Evolutionary conservation across 1,140 invertebrate genomes (phyloP).

Genomic region (Microplitis demolitor): DNA sequence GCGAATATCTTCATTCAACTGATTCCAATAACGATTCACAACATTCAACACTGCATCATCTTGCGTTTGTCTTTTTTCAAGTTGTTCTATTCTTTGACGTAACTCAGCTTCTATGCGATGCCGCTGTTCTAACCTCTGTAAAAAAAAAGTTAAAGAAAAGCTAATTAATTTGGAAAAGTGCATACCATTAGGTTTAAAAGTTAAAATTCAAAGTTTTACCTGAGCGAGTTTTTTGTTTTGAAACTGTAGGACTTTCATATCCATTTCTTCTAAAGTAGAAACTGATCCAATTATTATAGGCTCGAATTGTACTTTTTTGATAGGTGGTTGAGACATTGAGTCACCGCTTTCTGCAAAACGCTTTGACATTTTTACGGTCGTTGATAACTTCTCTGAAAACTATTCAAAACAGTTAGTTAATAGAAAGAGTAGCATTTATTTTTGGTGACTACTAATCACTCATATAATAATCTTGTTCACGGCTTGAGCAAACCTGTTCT

Average conservation of each 20-base stretch:
- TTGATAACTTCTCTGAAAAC: background rate
- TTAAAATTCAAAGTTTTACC: constrained; percentile 47
- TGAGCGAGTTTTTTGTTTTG: constrained; percentile 97
- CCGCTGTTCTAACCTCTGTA: constrained; percentile 84
- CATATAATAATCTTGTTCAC: too few relatives aligned
- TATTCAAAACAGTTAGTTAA: too few relatives aligned
- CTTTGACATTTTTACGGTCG: constrained; percentile 70
- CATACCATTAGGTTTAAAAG: constrained; percentile 7
- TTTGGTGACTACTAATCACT: too few relatives aligned
- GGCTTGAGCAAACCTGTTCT: too few relatives aligned
- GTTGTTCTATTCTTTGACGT: constrained; percentile 90
- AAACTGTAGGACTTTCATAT: constrained; percentile 95
- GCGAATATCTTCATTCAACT: constrained; percentile 95
- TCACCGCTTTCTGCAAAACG: constrained; percentile 69
- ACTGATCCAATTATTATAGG: constrained; percentile 90
- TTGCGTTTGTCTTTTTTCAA: constrained; percentile 95
- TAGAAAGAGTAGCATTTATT: too few relatives aligned
- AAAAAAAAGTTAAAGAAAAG: background rate
- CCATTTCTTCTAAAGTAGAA: constrained; percentile 94
- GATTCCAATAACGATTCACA: constrained; percentile 98
- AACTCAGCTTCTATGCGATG: constrained; percentile 89
- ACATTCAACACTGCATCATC: constrained; percentile 98
- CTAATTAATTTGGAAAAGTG: background rate
- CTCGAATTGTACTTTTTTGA: constrained; percentile 94
- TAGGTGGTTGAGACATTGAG: constrained; percentile 70